Evolutionary conservation across 2,888 invertebrate species (phyloP).

Genomic region (Drosophila mercatorum): DNA sequence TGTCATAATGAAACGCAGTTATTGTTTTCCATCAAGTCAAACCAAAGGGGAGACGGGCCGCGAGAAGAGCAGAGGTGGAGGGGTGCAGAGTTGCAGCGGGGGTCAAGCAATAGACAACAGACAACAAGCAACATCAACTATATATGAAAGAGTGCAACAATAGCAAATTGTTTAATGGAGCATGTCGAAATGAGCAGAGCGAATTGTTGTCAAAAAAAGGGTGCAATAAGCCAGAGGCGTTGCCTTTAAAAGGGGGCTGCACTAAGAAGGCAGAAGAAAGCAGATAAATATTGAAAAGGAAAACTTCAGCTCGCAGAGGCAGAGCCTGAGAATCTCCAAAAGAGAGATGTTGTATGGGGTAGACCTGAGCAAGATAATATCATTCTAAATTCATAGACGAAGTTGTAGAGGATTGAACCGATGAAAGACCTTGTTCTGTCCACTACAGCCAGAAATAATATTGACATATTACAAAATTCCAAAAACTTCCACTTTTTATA

Average conservation of each 20-base stretch:
- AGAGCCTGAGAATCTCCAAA: background rate
- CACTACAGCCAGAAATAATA: background rate
- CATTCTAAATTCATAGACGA: too few species aligned
- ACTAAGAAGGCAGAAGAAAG: background rate
- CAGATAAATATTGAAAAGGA: background rate
- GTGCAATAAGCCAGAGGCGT: conserved; percentile 51
- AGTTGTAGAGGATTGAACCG: too few species aligned
- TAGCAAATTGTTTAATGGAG: conserved; percentile 78
- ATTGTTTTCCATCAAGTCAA: conserved; percentile 58
- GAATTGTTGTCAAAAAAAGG: conserved; percentile 52
- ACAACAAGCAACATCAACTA: background rate
- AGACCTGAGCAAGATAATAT: too few species aligned
- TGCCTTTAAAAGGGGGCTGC: background rate
- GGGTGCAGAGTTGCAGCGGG: conserved; percentile 1
- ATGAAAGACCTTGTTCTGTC: too few species aligned
- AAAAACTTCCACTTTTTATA: background rate
- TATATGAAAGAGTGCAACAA: conserved; percentile 64
- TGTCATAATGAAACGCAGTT: conserved; percentile 62
- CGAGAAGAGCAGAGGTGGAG: conserved; percentile 7
- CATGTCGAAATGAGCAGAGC: conserved; percentile 64
- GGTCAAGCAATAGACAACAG: conserved; percentile 11
- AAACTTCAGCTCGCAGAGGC: background rate
- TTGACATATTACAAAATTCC: background rate
- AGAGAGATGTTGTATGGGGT: too few species aligned
- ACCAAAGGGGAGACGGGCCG: conserved; percentile 30